Evolutionary conservation across 2,113 vertebrate species (phyloP).

Genomic region (Hippopotamus amphibius): DNA sequence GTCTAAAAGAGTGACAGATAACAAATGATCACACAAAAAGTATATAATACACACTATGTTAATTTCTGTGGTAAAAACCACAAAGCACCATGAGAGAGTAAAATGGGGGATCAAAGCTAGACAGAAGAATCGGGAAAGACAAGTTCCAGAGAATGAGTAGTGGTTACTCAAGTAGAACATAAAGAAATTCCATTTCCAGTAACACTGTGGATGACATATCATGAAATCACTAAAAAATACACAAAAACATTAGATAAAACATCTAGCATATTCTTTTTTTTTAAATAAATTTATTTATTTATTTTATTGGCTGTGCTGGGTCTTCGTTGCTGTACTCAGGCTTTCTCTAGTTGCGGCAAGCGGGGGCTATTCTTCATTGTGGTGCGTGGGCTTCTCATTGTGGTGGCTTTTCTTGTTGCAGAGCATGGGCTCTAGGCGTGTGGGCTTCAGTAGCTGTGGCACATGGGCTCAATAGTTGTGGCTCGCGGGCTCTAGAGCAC

Average conservation of each 20-base stretch:
- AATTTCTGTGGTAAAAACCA: constrained; percentile 2
- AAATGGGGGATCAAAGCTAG: background rate
- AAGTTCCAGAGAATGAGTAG: background rate
- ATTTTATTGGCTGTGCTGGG: too few species aligned
- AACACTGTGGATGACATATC: background rate
- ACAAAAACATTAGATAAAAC: constrained; percentile 26
- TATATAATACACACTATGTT: background rate
- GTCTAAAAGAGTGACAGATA: background rate
- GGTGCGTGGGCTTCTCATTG: too few species aligned
- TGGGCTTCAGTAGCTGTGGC: too few species aligned
- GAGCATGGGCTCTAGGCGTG: too few species aligned
- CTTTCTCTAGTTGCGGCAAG: too few species aligned
- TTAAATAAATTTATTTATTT: too few species aligned
- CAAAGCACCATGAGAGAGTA: background rate
- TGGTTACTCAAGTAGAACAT: background rate
- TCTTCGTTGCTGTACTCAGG: too few species aligned
- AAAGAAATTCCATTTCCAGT: constrained; percentile 5
- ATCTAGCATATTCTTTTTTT: background rate
- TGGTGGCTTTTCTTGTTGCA: too few species aligned
- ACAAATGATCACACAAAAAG: background rate
- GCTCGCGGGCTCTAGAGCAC: too few species aligned
- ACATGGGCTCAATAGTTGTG: too few species aligned
- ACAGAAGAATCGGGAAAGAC: background rate
- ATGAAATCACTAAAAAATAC: constrained; percentile 40
- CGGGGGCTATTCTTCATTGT: too few species aligned